Evolutionary conservation across 53 echinoderm and acorn worm species (phyloP).

Genomic region (Echinometra lucunter): DNA sequence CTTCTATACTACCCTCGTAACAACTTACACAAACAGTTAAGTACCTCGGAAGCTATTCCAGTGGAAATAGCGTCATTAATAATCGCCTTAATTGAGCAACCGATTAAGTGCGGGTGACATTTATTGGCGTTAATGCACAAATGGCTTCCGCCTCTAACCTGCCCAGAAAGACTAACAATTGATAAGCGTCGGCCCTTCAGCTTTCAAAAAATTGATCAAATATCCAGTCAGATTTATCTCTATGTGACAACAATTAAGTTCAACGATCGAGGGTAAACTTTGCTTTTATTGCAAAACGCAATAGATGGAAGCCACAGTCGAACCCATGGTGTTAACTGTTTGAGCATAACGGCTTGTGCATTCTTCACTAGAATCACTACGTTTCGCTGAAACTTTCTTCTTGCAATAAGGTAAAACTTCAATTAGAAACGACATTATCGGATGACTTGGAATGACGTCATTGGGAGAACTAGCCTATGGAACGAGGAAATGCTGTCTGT

Average conservation of each 20-base stretch:
- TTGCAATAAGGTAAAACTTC: no score
- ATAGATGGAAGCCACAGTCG: no score
- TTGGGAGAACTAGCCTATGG: no score
- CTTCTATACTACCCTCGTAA: neutral
- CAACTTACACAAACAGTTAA: neutral
- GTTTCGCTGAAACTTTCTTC: no score
- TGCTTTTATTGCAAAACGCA: no score
- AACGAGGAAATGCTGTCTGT: no score
- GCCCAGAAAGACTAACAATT: neutral
- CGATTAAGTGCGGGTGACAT: neutral
- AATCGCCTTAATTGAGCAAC: neutral
- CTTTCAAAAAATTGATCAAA: neutral
- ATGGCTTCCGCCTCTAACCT: neutral
- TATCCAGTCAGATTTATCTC: neutral
- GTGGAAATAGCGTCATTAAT: slow-evolving; percentile 15
- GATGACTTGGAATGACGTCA: no score
- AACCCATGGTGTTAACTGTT: no score
- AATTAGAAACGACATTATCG: no score
- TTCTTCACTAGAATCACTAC: no score
- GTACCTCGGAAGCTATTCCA: neutral
- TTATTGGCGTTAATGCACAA: neutral
- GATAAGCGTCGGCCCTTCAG: neutral
- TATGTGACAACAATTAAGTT: neutral
- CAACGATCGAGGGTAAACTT: no score
- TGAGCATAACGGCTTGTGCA: no score